Base-by-base conservation (phyloP, 2,113 vertebrate genomes). In the Oncorhynchus mykiss region DNA sequence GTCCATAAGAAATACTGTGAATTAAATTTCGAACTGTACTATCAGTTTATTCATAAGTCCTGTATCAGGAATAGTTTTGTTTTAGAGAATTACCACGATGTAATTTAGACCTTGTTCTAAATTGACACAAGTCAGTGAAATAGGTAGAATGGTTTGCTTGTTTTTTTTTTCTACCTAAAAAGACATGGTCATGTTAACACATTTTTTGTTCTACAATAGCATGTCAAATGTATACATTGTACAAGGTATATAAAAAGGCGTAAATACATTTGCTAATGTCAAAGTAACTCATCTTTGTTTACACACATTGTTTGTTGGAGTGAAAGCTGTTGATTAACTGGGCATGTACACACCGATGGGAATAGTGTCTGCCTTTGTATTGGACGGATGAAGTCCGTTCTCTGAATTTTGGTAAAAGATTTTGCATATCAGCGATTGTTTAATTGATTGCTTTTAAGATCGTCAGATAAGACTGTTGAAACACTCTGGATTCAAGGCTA, bases 191-290 rank as follows among this genome's bases (percentile, higher is more conserved):
- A 85, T 45, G 39, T 90, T 87, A 54, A 82, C 86, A 86, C 77
- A 73, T 92, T 94, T 92, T 94, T 93, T 91, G 95, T 96, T 96
- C 93, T 94, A 95, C 95, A 91, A 93, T 93, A 96, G 96, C 97
- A 98, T 99, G 97, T 96, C 81, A 93, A 94, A 96, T 96, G 96
- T 97, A 93, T 96, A 96, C 93, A 95, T 87, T 93, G 90, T 92
- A 90, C 84, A 87, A 88, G 87, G 91, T 91, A 87, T 80, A 81
- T 78, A 84, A 78, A 91, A 93, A 77, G 82, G 90, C 93, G 91
- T 94, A 92, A 39, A 92, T 90, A 90, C 89, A 92, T 85, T 91
- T 91, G 9, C 90, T 91, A 86, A 88, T 87, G 84, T 90, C 85
- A 85, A 11, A 45, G 89, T 90, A 91, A 86, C 70, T 85, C 73